Evolutionary conservation across 2,797 vertebrate species (phyloP).

Genomic region (Apogon talboti): DNA sequence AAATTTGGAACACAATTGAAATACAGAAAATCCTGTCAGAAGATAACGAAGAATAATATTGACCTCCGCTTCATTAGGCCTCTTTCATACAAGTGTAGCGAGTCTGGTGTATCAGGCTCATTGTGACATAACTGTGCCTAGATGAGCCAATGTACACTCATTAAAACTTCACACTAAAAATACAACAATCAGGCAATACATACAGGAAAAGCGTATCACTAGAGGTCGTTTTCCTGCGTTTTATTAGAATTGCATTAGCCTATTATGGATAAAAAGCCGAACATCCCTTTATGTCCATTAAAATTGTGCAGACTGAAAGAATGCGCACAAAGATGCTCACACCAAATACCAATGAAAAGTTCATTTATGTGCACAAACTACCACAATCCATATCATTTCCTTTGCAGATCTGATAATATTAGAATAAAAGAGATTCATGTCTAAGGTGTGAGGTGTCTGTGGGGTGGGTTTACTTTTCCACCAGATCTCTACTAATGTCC

Average conservation of each 20-base stretch:
- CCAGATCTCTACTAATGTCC: constrained; percentile 66
- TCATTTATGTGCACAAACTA: too few relatives aligned
- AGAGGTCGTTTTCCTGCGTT: neutral
- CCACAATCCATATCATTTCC: too few relatives aligned
- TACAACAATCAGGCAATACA: constrained; percentile 7
- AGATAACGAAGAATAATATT: constrained; percentile 78
- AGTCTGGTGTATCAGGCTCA: constrained; percentile 38
- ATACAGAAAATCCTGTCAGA: constrained; percentile 73
- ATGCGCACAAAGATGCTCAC: too few relatives aligned
- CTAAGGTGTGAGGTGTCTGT: too few relatives aligned
- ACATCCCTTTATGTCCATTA: too few relatives aligned
- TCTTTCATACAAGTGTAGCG: constrained; percentile 48
- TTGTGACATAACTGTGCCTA: constrained; percentile 62
- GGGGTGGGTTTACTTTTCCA: constrained; percentile 50
- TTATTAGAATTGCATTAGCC: too few relatives aligned
- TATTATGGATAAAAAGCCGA: too few relatives aligned
- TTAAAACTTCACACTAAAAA: constrained; percentile 22
- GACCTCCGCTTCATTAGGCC: constrained; percentile 66
- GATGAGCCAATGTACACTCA: constrained; percentile 37
- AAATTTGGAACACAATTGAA: constrained; percentile 83
- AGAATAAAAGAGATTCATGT: too few relatives aligned
- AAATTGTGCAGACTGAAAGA: too few relatives aligned
- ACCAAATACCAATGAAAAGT: too few relatives aligned
- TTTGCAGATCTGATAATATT: too few relatives aligned
- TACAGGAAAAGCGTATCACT: neutral